Conservation (phyloP, 2,797 vertebrate genomes). For the Heteromormyrus szaboi region DNA sequence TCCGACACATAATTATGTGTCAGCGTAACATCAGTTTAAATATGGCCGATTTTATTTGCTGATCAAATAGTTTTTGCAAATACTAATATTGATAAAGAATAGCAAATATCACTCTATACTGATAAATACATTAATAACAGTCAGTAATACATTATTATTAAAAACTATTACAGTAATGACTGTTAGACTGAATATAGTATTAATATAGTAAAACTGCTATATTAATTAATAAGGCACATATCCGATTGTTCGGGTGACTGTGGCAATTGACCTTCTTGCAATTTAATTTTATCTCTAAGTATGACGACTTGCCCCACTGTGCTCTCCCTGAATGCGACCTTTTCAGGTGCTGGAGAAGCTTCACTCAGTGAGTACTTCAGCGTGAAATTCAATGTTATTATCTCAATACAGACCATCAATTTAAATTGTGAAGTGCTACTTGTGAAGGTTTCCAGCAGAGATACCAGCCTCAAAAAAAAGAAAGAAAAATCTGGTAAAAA, state of each 20-base stretch:
- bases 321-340: not conserved
- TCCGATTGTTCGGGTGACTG: not conserved
- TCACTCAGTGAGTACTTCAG: not conserved
- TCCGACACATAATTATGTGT: not conserved
- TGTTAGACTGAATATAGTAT: not conserved
- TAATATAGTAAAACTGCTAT: not conserved
- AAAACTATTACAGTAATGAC: not conserved
- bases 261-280: not conserved
- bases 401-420: constrained; percentile 9
- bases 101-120: not conserved
- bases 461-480: not conserved
- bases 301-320: not conserved
- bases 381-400: constrained; percentile 5
- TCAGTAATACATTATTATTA: not conserved
- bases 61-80: not conserved
- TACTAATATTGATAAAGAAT: not conserved
- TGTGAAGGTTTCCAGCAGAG: not conserved
- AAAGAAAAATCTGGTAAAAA: not conserved
- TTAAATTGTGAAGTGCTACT: constrained; percentile 5
- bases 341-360: not conserved
- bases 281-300: not conserved
- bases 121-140: not conserved
- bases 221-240: not conserved
- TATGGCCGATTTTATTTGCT: not conserved
- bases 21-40: not conserved